Conservation (phyloP, 2,797 vertebrate genomes). For the Sebastes matsubarae region DNA sequence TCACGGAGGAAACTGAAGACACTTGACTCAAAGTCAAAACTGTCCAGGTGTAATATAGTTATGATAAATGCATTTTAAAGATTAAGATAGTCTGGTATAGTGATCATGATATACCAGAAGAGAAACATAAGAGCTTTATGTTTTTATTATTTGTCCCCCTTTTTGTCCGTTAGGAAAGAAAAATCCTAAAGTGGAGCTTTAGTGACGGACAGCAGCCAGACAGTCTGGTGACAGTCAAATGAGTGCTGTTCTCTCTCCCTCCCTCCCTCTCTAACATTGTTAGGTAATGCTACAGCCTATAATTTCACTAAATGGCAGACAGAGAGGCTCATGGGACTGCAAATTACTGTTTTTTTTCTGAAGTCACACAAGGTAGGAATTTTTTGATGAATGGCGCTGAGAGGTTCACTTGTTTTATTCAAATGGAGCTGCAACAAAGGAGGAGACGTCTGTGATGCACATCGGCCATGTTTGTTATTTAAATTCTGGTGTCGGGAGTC, state of each 20-base stretch:
- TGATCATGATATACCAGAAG: neutral
- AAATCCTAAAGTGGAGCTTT: neutral
- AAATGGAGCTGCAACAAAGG: neutral
- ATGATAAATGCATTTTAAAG: neutral
- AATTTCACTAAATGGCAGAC: conserved; percentile 12
- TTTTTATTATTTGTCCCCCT: neutral
- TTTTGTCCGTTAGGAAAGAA: neutral
- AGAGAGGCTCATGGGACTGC: neutral
- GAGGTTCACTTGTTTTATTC: neutral
- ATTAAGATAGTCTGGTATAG: neutral
- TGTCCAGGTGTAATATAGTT: neutral
- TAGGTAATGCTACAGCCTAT: neutral
- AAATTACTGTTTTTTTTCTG: neutral
- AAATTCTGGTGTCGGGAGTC: neutral
- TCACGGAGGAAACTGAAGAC: neutral
- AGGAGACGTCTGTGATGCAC: neutral
- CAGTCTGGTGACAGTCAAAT: conserved; percentile 43
- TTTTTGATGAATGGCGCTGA: neutral
- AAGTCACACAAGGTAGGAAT: neutral
- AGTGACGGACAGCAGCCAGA: conserved; percentile 22
- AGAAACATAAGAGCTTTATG: neutral
- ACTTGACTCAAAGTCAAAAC: neutral
- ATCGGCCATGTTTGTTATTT: neutral
- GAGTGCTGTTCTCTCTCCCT: neutral
- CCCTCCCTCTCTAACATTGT: neutral